phyloP scores from a whole-genome alignment of 1,140 invertebrate species.

The Alviniconcha marisindica region DNA sequence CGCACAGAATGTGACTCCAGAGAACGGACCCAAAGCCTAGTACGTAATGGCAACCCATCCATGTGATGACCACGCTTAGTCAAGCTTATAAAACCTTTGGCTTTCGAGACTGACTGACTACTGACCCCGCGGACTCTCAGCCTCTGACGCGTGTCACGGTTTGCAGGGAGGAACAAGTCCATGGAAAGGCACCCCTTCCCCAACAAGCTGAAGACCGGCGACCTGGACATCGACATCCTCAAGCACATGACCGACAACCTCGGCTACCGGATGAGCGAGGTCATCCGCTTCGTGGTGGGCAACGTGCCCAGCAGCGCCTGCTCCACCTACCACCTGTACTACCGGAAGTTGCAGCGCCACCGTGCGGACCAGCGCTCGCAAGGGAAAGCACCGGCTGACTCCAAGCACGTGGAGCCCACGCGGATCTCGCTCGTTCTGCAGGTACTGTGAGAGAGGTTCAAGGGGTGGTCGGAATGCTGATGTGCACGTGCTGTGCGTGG shows the following conservation, averaged over 20 bases:
- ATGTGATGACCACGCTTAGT: too few species aligned
- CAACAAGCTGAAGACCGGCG: constrained; percentile 64
- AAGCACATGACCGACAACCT: constrained; percentile 71
- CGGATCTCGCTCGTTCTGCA: constrained; percentile 50
- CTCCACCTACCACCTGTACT: constrained; percentile 71
- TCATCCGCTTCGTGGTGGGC: constrained; percentile 69
- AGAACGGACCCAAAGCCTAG: too few species aligned
- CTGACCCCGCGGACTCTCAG: background rate
- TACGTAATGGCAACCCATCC: too few species aligned
- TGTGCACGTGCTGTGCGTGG: too few species aligned
- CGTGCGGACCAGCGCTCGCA: constrained; percentile 47
- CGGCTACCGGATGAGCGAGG: constrained; percentile 68
- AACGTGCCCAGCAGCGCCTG: constrained; percentile 69
- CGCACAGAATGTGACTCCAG: too few species aligned
- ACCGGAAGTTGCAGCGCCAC: constrained; percentile 58
- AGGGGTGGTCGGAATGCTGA: too few species aligned
- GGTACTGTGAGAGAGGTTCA: constrained; percentile 29
- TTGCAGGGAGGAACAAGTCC: constrained; percentile 38
- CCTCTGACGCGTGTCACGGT: background rate
- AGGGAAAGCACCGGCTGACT: constrained; percentile 47
- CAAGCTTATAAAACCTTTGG: too few species aligned
- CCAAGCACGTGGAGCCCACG: constrained; percentile 33
- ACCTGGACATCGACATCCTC: constrained; percentile 67
- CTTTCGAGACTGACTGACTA: constrained; percentile 27
- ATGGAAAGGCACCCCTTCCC: constrained; percentile 57